These are phyloP conservation scores for Hylomyscus alleni DNA, from an alignment of 2,797 vertebrate genomes.

Conservation along the genomic window DNA sequence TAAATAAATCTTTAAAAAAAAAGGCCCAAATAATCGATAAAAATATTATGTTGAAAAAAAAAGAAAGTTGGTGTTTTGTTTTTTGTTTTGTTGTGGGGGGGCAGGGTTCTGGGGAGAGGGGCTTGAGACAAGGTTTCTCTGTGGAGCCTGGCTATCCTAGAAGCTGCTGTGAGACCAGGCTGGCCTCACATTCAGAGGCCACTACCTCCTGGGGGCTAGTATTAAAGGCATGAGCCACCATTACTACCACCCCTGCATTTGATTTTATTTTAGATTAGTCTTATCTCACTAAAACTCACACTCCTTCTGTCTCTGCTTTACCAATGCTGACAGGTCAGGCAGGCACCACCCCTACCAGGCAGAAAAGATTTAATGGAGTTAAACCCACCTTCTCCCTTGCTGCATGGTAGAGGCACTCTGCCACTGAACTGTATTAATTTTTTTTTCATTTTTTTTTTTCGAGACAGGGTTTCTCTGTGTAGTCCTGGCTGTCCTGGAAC, in stretches of 20 bases:
- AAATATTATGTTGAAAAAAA: background rate
- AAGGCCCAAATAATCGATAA: too few species aligned
- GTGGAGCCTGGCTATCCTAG: background rate
- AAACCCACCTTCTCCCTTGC: background rate
- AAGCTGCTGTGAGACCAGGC: background rate
- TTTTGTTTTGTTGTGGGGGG: background rate
- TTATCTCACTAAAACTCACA: background rate
- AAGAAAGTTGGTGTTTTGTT: background rate
- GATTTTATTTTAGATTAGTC: background rate
- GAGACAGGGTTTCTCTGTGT: too few species aligned
- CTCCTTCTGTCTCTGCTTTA: background rate
- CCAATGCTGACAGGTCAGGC: background rate
- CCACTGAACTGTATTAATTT: too few species aligned
- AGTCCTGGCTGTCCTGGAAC: too few species aligned
- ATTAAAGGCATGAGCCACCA: background rate
- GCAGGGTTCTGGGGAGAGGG: too few species aligned
- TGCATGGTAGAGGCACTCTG: background rate
- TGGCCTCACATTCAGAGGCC: background rate
- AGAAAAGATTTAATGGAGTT: background rate
- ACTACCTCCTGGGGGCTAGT: too few species aligned
- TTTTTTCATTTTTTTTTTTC: too few species aligned
- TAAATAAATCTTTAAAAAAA: too few species aligned
- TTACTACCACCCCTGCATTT: too few species aligned
- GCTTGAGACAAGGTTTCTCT: background rate
- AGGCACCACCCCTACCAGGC: too few species aligned